Conservation (phyloP, 92 coral and sea anemone species). For the Metridium senile region DNA sequence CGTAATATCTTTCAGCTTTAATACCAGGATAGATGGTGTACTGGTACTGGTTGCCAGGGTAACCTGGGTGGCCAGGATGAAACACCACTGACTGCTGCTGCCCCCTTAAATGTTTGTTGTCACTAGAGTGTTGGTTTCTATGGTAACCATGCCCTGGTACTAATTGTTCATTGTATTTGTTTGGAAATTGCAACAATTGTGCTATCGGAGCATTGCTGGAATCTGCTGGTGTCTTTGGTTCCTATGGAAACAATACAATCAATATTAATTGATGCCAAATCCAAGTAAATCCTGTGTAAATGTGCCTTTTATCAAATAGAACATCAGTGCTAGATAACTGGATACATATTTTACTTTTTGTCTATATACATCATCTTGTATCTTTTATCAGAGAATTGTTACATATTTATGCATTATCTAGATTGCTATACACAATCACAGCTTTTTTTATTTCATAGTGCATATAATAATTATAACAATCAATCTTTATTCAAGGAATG, state of each 20-base stretch:
- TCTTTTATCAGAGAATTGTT: too few relatives aligned
- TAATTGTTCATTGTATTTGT: constrained; percentile 71
- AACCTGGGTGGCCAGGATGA: constrained; percentile 82
- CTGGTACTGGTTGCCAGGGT: constrained; percentile 65
- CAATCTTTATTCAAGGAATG: too few relatives aligned
- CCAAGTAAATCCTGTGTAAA: not conserved
- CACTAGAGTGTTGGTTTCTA: constrained; percentile 44
- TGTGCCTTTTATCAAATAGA: too few relatives aligned
- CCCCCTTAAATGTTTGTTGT: constrained; percentile 55
- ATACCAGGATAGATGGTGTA: constrained; percentile 73
- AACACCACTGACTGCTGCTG: constrained; percentile 63
- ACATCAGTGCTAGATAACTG: too few relatives aligned
- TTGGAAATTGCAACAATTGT: constrained; percentile 69
- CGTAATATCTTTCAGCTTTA: constrained; percentile 71
- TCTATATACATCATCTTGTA: too few relatives aligned
- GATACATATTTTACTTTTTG: too few relatives aligned
- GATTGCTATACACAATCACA: too few relatives aligned
- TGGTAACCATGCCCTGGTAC: constrained; percentile 61
- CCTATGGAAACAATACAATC: constrained; percentile 27
- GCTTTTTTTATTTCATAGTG: too few relatives aligned
- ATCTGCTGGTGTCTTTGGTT: constrained; percentile 69
- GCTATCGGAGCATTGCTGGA: constrained; percentile 89
- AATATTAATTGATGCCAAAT: not conserved
- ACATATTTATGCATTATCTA: too few relatives aligned
- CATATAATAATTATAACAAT: too few relatives aligned